phyloP scores from a whole-genome alignment of 2,888 invertebrate species.

The Drosophila melanocephala region DNA sequence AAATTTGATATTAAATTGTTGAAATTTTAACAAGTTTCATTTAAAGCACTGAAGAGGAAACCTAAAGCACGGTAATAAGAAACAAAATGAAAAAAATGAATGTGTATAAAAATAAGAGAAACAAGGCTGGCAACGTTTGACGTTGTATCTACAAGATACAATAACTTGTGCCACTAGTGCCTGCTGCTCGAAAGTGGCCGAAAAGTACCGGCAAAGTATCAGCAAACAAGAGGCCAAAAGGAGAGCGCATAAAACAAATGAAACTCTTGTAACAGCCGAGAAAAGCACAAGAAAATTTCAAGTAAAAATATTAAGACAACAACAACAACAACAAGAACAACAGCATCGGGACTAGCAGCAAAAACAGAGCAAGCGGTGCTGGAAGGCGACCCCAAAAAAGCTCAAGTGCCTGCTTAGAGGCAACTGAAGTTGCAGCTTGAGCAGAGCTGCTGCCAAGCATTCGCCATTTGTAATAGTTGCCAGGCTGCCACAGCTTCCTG shows the following conservation, averaged over 20 bases:
- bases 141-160: slow-evolving; percentile 80
- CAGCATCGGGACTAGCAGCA: background rate
- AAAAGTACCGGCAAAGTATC: slow-evolving; percentile 82
- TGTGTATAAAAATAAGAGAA: background rate
- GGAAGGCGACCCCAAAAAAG: slow-evolving; percentile 47
- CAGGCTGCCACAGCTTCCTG: slow-evolving; percentile 36
- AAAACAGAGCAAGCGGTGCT: background rate
- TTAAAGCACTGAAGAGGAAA: slow-evolving; percentile 25
- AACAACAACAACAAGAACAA: slow-evolving; percentile 31
- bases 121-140: slow-evolving; percentile 56
- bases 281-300: slow-evolving; percentile 80
- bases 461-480: slow-evolving; percentile 78
- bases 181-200: slow-evolving; percentile 75
- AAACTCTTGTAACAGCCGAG: slow-evolving; percentile 76
- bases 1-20: slow-evolving; percentile 64
- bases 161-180: slow-evolving; percentile 76
- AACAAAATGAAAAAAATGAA: slow-evolving; percentile 34
- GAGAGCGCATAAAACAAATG: slow-evolving; percentile 79
- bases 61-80: slow-evolving; percentile 33
- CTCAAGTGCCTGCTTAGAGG: slow-evolving; percentile 63
- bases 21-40: slow-evolving; percentile 20
- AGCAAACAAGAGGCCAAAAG: slow-evolving; percentile 80
- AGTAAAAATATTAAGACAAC: slow-evolving; percentile 78
- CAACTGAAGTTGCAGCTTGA: slow-evolving; percentile 43
- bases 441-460: slow-evolving; percentile 38